Evolutionary conservation across 2,888 invertebrate genomes (phyloP), one percentile per base, ranked within the genome.

Genomic region (Empis livida): DNA sequence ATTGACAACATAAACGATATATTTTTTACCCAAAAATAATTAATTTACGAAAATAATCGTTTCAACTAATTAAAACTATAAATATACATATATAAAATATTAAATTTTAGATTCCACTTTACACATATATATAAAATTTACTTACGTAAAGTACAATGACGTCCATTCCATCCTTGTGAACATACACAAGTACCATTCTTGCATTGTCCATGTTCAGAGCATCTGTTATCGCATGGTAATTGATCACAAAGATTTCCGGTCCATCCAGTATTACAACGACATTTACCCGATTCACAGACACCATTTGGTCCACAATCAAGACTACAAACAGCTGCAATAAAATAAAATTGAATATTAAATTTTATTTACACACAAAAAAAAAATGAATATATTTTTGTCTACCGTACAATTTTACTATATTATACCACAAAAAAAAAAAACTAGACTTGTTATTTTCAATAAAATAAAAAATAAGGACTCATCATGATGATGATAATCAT

Each of bases 121-220:
- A 35, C 3, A 13, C 2, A 35, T 4, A 35, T n/a, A 35, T 13
- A 8, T 35, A 35, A 23, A 20, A 2, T n/a, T 11, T 59, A 78
- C 88, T 87, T 78, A 97, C 96, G 90, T 61, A 96, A 71, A 50
- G 94, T 94, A 73, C 99, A 99, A 67, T 96, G 94, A 60, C 85
- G 81, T 55, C 99, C 99, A 68, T 97, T 97, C 96, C 96, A 99
- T 54, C 97, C 97, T 66, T 91, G 88, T 46, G 90, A 86, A 68
- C 99, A 99, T 47, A 93, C 86, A 68, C 99, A 99, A 44, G 93
- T 94, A 51, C 97, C 97, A 69, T 97, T 96, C 65, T 88, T 85
- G 73, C 99, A 99, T 65, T 90, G 90, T 16, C 99, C 99, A 63
- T 97, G 94, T 59, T 89, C 88, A 46, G 86, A 84, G 70, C 99